Conservation (phyloP, 2,113 vertebrate species). For the Scatophagus argus region DNA sequence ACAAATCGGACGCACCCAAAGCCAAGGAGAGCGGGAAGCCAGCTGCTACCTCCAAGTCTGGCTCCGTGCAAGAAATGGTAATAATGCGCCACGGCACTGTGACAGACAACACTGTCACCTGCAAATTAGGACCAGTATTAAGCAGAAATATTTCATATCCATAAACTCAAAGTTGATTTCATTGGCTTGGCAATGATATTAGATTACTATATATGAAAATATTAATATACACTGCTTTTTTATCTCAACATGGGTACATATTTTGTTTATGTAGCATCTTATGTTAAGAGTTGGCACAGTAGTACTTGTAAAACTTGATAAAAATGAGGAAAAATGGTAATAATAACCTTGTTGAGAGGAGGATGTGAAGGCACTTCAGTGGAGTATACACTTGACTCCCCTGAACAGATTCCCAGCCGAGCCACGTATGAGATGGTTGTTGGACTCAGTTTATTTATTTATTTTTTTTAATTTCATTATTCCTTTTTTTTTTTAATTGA, state of each 20-base stretch:
- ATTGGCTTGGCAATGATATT: slow-evolving; percentile 9
- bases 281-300: not conserved
- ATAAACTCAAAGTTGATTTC: not conserved
- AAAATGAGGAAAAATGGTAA: not conserved
- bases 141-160: not conserved
- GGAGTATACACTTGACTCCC: slow-evolving; percentile 21
- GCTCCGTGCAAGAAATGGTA: slow-evolving; percentile 70
- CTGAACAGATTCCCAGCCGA: slow-evolving; percentile 11
- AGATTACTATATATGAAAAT: not conserved
- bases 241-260: not conserved
- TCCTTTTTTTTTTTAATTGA: too few relatives aligned
- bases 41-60: slow-evolving; percentile 52
- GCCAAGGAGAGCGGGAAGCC: slow-evolving; percentile 76
- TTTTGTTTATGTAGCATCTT: not conserved
- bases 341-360: slow-evolving; percentile 2
- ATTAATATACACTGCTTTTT: not conserved
- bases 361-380: not conserved
- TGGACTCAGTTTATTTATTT: slow-evolving; percentile 10
- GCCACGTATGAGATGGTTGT: slow-evolving; percentile 1
- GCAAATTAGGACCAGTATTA: not conserved
- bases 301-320: not conserved
- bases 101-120: slow-evolving; percentile 1
- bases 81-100: slow-evolving; percentile 11
- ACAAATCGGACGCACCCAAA: slow-evolving; percentile 78
- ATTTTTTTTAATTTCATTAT: too few relatives aligned